phyloP scores from a whole-genome alignment of 2,888 invertebrate genomes.

The Macrosiphum euphorbiae region DNA sequence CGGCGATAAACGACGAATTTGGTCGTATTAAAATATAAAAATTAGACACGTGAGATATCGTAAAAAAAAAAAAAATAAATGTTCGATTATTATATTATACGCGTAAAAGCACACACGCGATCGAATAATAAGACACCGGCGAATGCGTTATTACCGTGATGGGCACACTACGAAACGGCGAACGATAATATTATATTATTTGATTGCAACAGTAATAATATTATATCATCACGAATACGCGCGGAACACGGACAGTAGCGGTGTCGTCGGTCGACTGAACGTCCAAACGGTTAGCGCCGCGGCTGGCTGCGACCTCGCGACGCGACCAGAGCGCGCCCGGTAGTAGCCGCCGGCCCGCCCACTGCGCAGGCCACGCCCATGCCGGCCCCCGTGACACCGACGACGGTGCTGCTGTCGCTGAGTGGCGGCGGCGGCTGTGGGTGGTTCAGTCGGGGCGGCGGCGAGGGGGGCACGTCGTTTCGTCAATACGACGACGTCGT shows the following conservation, averaged over 20 bases:
- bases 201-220: not conserved
- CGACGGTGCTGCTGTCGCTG: conserved; percentile 1
- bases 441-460: not conserved
- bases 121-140: not conserved
- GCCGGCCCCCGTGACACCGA: conserved; percentile 34
- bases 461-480: conserved; percentile 10
- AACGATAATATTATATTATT: not conserved
- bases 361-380: conserved; percentile 42
- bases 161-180: not conserved
- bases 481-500: conserved; percentile 46
- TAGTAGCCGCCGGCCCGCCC: conserved; percentile 47
- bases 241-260: conserved; percentile 54
- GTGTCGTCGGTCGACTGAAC: conserved; percentile 55
- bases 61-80: not conserved
- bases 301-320: conserved; percentile 42
- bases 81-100: not conserved
- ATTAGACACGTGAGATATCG: not conserved
- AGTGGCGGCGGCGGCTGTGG: not conserved
- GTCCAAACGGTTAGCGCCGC: conserved; percentile 44
- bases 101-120: not conserved
- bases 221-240: not conserved
- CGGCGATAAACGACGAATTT: not conserved
- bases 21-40: not conserved
- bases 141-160: not conserved
- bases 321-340: conserved; percentile 60